Conservation (phyloP, 2,888 invertebrate genomes). For the Drosophila robusta region DNA sequence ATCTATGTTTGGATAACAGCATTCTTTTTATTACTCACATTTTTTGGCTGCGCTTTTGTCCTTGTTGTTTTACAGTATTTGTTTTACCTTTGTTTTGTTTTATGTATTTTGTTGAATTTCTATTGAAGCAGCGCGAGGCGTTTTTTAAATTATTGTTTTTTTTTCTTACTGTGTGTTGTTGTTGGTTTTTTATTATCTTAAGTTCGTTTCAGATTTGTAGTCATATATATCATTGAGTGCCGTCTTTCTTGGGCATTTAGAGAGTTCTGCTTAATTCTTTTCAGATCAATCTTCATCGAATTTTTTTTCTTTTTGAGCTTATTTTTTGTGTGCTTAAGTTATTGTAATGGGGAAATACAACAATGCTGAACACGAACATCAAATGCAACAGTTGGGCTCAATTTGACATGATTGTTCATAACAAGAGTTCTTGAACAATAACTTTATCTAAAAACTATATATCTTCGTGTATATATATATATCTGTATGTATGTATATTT, state of each 20-base stretch:
- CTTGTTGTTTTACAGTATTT: not conserved
- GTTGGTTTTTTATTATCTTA: slow-evolving; percentile 1
- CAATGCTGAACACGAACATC: slow-evolving; percentile 18
- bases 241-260: not conserved
- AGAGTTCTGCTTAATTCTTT: not conserved
- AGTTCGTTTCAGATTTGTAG: not conserved
- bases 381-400: slow-evolving; percentile 16
- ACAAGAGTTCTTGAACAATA: slow-evolving; percentile 2
- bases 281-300: too few species aligned
- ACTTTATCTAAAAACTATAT: not conserved
- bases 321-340: not conserved
- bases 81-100: not conserved
- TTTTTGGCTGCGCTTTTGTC: slow-evolving; percentile 15
- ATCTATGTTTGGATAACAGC: not conserved
- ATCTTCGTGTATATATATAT: slow-evolving; percentile 10
- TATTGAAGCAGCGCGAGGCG: too few species aligned
- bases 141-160: slow-evolving; percentile 5
- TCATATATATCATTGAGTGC: not conserved
- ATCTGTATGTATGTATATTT: slow-evolving; percentile 6
- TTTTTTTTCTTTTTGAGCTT: not conserved
- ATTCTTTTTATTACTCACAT: slow-evolving; percentile 38
- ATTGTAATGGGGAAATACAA: slow-evolving; percentile 1
- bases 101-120: not conserved
- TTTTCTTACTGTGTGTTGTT: slow-evolving; percentile 8
- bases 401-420: not conserved